Conservation (phyloP, 2,113 vertebrate species). For the Lampris megalopsis region DNA sequence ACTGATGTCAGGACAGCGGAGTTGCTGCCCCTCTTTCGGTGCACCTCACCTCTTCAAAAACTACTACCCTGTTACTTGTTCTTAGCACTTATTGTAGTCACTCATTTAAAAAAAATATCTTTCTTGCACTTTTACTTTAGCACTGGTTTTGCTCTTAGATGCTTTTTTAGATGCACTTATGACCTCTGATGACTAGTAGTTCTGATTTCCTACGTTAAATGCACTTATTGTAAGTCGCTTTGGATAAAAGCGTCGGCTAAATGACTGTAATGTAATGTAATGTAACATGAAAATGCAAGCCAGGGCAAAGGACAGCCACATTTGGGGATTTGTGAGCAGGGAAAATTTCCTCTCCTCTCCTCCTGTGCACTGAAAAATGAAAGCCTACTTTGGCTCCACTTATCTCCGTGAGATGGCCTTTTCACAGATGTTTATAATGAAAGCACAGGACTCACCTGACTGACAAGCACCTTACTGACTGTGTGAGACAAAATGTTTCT, state of each 20-base stretch:
- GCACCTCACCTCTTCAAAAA: too few relatives aligned
- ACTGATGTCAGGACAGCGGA: too few relatives aligned
- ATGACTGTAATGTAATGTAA: background rate
- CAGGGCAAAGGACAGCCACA: background rate
- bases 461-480: background rate
- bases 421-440: constrained; percentile 1
- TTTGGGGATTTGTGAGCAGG: background rate
- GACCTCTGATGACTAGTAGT: too few relatives aligned
- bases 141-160: too few relatives aligned
- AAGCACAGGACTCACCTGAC: background rate
- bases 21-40: too few relatives aligned
- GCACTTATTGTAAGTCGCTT: background rate
- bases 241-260: background rate
- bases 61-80: too few relatives aligned
- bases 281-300: background rate
- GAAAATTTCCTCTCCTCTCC: background rate
- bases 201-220: background rate
- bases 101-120: too few relatives aligned
- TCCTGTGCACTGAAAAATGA: background rate
- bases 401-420: background rate
- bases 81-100: too few relatives aligned
- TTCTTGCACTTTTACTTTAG: too few relatives aligned
- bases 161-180: too few relatives aligned
- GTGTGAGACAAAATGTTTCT: background rate
- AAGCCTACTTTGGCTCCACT: constrained; percentile 11